Evolutionary conservation across 2,113 vertebrate genomes (phyloP).

Genomic region (Polypterus senegalus): DNA sequence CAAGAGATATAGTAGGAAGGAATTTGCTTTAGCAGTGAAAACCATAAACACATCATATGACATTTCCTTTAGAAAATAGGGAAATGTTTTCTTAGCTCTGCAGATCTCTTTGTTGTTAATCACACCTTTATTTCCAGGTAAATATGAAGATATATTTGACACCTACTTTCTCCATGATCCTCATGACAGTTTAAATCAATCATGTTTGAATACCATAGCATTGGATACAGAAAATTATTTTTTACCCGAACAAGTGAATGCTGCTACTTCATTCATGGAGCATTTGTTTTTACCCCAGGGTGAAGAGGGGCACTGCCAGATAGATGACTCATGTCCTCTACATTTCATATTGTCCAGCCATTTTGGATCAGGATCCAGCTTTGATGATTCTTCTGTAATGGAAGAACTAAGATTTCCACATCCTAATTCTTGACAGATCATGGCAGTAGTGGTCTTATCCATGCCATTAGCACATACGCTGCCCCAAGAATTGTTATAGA

Average conservation of each 20-base stretch:
- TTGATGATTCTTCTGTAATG: not conserved
- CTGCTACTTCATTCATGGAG: not conserved
- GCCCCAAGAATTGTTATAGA: not conserved
- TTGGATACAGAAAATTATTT: no score
- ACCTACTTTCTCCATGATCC: no score
- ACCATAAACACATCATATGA: no score
- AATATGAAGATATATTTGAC: no score
- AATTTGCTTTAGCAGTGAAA: no score
- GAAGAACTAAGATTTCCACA: not conserved
- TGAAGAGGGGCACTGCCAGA: constrained; percentile 18
- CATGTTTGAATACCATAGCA: no score
- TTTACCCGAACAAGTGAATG: constrained; percentile 7
- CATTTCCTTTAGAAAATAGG: no score
- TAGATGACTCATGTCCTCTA: constrained; percentile 10
- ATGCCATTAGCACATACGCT: not conserved
- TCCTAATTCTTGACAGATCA: not conserved
- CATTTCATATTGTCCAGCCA: constrained; percentile 14
- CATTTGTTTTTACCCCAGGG: constrained; percentile 7
- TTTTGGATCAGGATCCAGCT: constrained; percentile 5
- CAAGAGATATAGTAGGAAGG: no score
- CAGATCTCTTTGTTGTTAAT: no score
- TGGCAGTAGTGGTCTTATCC: not conserved
- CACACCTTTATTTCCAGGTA: no score
- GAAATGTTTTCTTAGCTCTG: no score
- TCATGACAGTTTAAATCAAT: no score